Evolutionary conservation across 2,888 invertebrate species (phyloP), one percentile per base, ranked within the genome.

Genomic region (Nysson spinosus): DNA sequence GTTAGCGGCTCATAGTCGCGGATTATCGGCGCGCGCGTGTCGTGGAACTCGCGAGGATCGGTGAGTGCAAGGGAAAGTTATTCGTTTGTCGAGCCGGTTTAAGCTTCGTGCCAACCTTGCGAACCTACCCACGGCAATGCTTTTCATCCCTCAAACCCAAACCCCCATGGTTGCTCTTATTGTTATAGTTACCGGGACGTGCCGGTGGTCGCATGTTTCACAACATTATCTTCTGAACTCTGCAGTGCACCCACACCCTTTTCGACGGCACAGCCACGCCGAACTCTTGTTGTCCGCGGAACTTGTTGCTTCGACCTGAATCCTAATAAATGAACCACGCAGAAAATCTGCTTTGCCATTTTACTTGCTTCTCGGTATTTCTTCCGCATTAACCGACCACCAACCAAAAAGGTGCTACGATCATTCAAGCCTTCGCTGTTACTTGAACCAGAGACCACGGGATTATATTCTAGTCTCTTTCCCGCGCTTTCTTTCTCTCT

Each of bases 271-370:
- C 11, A 4, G 24, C 24, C 37, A 6, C 39, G 20, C n/a, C 20
- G 19, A 19, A 20, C 39, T 42, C 6, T 26, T 24, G 52, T 56
- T 19, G 24, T 43, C 17, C 60, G 49, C 55, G 58, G 26, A 56
- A 75, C 76, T 75, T 75, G 75, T 75, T 75, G 76, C 76, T 58
- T 50, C 57, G 44, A 43, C 30, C 55, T 37, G 44, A 50, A 56
- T 44, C 46, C 28, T 42, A 51, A 46, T 54, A 55, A 65, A 55
- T 44, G 22, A 40, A 16, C 28, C 52, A 19, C 50, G 24, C 20
- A 43, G 62, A 55, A 46, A 69, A 46, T 52, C n/a, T n/a, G 50
- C 46, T 69, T 70, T 47, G 42, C 55, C 20, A 46, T 54, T 54
- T 55, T 34, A 22, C 49, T 32, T 44, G 43, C 55, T 12, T 14